Evolutionary conservation across 2,113 vertebrate genomes (phyloP).

Genomic region (Carettochelys insculpta): DNA sequence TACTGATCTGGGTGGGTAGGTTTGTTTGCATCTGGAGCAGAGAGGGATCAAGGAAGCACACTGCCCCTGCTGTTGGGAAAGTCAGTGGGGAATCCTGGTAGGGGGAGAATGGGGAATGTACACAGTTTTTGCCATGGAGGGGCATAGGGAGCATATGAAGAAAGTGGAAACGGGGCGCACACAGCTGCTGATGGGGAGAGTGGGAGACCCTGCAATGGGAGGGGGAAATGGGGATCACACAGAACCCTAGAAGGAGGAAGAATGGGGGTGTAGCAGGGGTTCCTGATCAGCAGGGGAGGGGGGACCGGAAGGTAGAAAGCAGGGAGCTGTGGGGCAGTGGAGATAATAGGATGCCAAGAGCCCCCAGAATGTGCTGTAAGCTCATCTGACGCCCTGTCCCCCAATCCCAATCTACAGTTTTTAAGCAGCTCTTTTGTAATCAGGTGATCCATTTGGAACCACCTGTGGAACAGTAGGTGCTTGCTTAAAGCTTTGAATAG

Average conservation of each 20-base stretch:
- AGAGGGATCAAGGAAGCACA: background rate
- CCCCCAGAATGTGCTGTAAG: background rate
- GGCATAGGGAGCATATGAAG: too few species aligned
- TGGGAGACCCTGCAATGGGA: too few species aligned
- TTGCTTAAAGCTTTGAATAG: slow-evolving; percentile 31
- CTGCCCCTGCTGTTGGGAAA: background rate
- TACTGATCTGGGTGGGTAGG: too few species aligned
- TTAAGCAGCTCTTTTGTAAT: slow-evolving; percentile 32
- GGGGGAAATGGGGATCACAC: background rate
- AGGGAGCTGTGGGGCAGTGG: background rate
- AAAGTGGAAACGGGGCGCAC: background rate
- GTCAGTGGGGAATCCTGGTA: background rate
- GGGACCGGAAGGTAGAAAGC: too few species aligned
- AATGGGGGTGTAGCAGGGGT: background rate
- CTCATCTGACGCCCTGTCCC: background rate
- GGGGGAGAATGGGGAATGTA: background rate
- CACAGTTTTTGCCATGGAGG: background rate
- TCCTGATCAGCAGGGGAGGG: background rate
- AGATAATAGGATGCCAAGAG: background rate
- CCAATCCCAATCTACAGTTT: background rate
- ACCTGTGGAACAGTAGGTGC: slow-evolving; percentile 26
- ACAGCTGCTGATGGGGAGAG: background rate
- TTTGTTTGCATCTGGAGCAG: too few species aligned
- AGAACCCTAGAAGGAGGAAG: background rate
- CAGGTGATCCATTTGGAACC: slow-evolving; percentile 30